Conservation (phyloP, 2,888 invertebrate species). For the Esperia sulphurella region DNA sequence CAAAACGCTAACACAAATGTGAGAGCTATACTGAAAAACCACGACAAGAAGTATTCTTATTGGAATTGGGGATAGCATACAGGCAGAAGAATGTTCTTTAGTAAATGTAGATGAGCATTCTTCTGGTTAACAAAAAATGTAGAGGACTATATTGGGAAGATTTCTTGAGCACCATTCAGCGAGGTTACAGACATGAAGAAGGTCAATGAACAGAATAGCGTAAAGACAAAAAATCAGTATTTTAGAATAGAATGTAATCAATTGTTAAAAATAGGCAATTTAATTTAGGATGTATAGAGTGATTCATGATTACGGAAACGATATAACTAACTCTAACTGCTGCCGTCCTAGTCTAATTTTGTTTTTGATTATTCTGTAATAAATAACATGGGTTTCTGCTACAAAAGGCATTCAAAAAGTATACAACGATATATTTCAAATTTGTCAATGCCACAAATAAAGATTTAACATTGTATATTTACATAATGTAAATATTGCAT, state of each 20-base stretch:
- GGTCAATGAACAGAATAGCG: too few species aligned
- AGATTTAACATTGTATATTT: constrained; percentile 19
- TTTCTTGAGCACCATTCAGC: too few species aligned
- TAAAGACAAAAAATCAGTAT: constrained; percentile 15
- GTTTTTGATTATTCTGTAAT: not conserved
- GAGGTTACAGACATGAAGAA: too few species aligned
- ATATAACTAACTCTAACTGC: not conserved
- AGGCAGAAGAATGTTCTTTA: constrained; percentile 76
- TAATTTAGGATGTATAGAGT: not conserved
- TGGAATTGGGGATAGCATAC: constrained; percentile 79
- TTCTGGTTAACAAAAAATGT: constrained; percentile 35
- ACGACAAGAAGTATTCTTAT: constrained; percentile 66
- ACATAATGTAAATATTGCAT: constrained; percentile 9
- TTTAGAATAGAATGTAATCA: constrained; percentile 1
- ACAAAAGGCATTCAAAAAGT: constrained; percentile 65
- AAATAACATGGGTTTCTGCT: constrained; percentile 4
- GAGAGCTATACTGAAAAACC: constrained; percentile 56
- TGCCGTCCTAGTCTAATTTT: not conserved
- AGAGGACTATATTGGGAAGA: not conserved
- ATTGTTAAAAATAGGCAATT: constrained; percentile 1
- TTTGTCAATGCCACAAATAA: constrained; percentile 50
- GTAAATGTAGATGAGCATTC: constrained; percentile 66
- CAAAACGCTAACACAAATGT: constrained; percentile 59
- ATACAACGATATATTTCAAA: constrained; percentile 58
- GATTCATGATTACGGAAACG: not conserved